phyloP scores from a whole-genome alignment of 2,888 invertebrate genomes.

The Chrysomela aeneicollis region DNA sequence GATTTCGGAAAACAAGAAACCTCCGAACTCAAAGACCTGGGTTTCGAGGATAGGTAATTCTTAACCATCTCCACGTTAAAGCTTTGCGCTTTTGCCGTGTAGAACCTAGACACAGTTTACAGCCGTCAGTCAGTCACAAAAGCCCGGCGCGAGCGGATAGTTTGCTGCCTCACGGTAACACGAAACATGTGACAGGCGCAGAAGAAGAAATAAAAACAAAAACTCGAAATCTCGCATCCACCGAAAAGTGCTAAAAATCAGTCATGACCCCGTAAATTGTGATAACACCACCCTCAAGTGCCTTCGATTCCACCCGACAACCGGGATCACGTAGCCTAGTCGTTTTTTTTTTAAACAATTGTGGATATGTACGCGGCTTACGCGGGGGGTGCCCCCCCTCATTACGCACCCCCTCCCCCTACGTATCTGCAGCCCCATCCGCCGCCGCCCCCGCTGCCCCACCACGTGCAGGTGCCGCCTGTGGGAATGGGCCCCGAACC shows the following conservation, averaged over 20 bases:
- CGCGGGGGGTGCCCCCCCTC: constrained; percentile 62
- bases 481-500: constrained; percentile 54
- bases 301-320: constrained; percentile 15
- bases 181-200: constrained; percentile 20
- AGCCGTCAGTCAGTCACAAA: constrained; percentile 32
- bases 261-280: constrained; percentile 14
- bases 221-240: not conserved
- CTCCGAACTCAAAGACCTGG: not conserved
- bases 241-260: constrained; percentile 6
- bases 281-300: constrained; percentile 21
- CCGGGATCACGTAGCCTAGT: constrained; percentile 6
- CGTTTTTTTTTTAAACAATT: constrained; percentile 26
- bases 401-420: constrained; percentile 62
- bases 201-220: not conserved
- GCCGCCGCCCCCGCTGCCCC: constrained; percentile 53
- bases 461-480: constrained; percentile 47
- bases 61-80: constrained; percentile 18
- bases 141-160: constrained; percentile 17
- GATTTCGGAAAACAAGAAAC: not conserved
- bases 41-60: constrained; percentile 8
- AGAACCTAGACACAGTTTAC: constrained; percentile 21
- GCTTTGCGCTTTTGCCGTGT: constrained; percentile 21
- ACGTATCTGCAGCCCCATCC: constrained; percentile 60
- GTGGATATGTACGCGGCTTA: constrained; percentile 62
- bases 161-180: constrained; percentile 13